Conservation (phyloP, 2,113 vertebrate species). For the Oreochromis aureus region DNA sequence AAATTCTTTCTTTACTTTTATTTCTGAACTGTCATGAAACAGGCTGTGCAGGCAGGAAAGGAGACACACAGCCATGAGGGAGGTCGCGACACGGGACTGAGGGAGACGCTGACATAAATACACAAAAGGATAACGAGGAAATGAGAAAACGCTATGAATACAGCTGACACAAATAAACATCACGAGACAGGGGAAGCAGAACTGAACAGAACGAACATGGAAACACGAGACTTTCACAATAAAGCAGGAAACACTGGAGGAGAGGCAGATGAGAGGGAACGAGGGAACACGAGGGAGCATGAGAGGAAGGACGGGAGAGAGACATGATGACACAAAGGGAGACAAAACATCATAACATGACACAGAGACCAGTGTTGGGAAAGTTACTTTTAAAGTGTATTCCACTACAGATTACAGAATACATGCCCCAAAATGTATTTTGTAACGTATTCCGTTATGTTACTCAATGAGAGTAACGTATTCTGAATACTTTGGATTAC, state of each 20-base stretch:
- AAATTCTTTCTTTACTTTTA: not conserved
- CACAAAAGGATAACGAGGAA: not conserved
- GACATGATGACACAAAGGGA: not conserved
- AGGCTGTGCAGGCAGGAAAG: not conserved
- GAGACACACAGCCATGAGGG: not conserved
- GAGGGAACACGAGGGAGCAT: not conserved
- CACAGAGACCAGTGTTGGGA: not conserved
- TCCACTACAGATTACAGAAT: no score
- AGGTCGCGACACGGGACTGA: not conserved
- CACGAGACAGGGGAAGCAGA: not conserved
- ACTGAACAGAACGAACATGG: not conserved
- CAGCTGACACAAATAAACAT: not conserved
- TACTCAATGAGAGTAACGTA: no score
- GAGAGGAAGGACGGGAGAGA: not conserved
- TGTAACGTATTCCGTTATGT: no score
- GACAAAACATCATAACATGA: not conserved
- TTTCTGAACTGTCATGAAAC: not conserved
- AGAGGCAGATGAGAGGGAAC: no score
- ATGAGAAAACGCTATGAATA: not conserved
- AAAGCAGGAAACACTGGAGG: no score
- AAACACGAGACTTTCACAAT: not conserved
- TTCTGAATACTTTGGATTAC: no score
- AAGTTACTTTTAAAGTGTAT: no score
- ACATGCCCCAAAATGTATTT: rapidly evolving
- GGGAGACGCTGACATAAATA: not conserved